Percentiles rank a stretch among this genome's conserved stretches.
phyloP scores from a whole-genome alignment of 2,113 vertebrate genomes.

The Geococcyx californianus region DNA sequence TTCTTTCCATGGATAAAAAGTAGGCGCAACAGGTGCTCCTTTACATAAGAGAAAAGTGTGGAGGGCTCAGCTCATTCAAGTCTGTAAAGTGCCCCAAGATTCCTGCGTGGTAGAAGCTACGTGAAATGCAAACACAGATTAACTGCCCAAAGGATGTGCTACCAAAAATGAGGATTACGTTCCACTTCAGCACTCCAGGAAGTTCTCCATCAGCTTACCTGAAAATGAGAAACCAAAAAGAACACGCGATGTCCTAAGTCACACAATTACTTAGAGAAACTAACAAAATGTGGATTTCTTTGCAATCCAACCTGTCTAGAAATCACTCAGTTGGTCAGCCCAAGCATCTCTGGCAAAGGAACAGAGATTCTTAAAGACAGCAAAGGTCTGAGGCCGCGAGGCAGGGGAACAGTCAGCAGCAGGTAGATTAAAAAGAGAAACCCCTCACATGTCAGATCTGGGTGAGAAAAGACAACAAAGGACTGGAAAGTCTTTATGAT shows the following conservation, averaged over 20 bases:
- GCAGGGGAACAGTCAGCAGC: neutral
- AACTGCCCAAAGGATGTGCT: neutral
- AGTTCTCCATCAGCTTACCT: neutral
- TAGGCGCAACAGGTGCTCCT: neutral
- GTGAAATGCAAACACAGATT: neutral
- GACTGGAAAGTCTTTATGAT: neutral
- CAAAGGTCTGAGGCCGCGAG: neutral
- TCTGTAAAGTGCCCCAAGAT: neutral
- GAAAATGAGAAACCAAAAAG: neutral
- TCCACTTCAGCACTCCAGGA: neutral
- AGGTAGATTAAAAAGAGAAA: neutral
- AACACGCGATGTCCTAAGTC: neutral
- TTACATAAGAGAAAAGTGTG: fast-evolving
- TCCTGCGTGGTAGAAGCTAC: neutral
- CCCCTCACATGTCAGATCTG: neutral
- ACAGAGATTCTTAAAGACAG: neutral
- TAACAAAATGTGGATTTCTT: neutral
- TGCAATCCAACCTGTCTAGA: neutral
- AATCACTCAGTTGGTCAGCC: neutral
- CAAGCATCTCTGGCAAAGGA: neutral
- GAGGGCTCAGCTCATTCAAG: neutral
- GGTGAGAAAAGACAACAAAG: neutral
- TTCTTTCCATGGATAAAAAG: neutral
- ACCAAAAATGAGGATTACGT: neutral
- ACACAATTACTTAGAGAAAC: neutral